phyloP scores from a whole-genome alignment of 2,113 vertebrate genomes.

The Stigmatopora nigra region DNA sequence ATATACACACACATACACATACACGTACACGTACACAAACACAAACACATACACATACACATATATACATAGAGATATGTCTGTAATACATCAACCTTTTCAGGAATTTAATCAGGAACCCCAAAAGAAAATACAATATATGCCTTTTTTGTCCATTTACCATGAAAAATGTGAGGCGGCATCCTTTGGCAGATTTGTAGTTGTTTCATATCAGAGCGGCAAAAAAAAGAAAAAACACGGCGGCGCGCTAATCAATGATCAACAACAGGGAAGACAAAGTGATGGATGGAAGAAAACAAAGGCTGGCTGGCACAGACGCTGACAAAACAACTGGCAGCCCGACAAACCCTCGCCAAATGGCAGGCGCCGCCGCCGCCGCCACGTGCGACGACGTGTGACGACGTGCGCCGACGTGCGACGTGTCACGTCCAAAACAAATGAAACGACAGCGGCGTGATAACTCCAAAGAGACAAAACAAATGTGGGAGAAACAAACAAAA shows the following conservation, averaged over 20 bases:
- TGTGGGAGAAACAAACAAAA: neutral
- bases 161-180: neutral
- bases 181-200: neutral
- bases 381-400: too few species aligned
- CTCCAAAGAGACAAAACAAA: neutral
- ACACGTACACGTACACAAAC: too few species aligned
- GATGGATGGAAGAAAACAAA: neutral
- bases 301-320: neutral
- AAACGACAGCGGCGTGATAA: neutral
- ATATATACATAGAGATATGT: neutral
- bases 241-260: neutral
- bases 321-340: neutral
- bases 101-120: neutral
- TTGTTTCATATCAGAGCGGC: neutral
- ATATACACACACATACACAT: too few species aligned
- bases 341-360: neutral
- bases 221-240: neutral
- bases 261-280: neutral
- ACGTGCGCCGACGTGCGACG: neutral
- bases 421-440: conserved; percentile 1
- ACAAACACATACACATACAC: too few species aligned
- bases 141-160: neutral
- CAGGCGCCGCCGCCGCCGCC: too few species aligned
- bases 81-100: neutral
- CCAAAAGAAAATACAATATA: neutral